These are phyloP conservation scores for Dunckerocampus dactyliophorus DNA, from an alignment of 2,113 vertebrate species.

Conservation along the genomic window DNA sequence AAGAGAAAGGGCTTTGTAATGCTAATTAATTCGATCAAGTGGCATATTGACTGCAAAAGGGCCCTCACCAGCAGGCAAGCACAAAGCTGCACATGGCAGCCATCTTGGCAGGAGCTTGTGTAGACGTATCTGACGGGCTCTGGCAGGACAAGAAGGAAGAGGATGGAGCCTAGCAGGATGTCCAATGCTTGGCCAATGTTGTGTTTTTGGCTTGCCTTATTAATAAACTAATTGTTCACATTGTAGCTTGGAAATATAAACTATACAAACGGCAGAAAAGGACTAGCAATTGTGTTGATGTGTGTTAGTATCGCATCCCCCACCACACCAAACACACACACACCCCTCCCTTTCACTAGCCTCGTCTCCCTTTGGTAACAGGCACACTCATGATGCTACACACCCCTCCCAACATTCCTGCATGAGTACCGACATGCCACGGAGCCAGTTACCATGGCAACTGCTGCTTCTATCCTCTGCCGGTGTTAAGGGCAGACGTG, in stretches of 20 bases:
- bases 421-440: conserved; percentile 39
- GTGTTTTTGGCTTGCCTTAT: conserved; percentile 26
- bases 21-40: conserved; percentile 63
- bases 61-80: conserved; percentile 50
- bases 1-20: conserved; percentile 60
- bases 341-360: background rate
- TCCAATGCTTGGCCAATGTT: conserved; percentile 18
- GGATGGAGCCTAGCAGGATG: conserved; percentile 7
- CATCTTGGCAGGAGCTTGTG: conserved; percentile 47
- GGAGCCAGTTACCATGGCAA: conserved; percentile 56
- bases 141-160: conserved; percentile 11
- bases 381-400: conserved; percentile 35
- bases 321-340: background rate
- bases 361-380: conserved; percentile 34
- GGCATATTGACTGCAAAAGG: conserved; percentile 65
- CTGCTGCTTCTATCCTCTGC: conserved; percentile 32
- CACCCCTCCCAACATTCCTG: conserved; percentile 22
- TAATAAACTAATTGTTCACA: conserved; percentile 18
- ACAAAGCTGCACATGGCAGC: conserved; percentile 53
- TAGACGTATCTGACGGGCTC: conserved; percentile 17
- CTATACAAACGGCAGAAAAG: conserved; percentile 11
- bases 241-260: conserved; percentile 11
- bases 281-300: background rate
- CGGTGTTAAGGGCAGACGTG: conserved; percentile 16
- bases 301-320: background rate